Conservation (phyloP, 2,797 vertebrate genomes). For the Falco novaeseelandiae region DNA sequence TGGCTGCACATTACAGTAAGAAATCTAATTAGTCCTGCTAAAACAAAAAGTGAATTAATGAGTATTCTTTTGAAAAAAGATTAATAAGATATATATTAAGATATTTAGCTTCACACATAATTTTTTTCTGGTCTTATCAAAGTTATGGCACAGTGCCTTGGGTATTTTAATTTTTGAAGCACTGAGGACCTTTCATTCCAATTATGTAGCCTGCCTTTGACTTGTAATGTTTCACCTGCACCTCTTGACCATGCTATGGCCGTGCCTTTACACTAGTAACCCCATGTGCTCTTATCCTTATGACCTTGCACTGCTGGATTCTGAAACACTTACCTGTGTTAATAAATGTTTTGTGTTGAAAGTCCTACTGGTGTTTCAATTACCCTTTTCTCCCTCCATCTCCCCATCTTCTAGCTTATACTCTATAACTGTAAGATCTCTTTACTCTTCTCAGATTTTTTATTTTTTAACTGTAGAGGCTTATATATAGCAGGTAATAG, state of each 20-base stretch:
- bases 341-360: background rate
- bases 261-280: background rate
- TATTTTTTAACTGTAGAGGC: background rate
- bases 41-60: background rate
- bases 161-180: background rate
- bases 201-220: background rate
- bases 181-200: background rate
- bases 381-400: background rate
- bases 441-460: background rate
- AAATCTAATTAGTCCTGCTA: background rate
- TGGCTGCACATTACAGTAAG: background rate
- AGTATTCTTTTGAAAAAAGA: background rate
- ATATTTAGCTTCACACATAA: background rate
- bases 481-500: background rate
- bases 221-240: background rate
- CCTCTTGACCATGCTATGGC: background rate
- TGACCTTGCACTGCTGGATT: background rate
- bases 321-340: background rate
- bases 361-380: background rate
- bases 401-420: background rate
- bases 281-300: background rate
- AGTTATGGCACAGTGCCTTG: rapidly evolving
- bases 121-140: background rate
- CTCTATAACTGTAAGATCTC: background rate
- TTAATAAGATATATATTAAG: background rate